phyloP scores from a whole-genome alignment of 2,888 invertebrate genomes.

The Nomada fabriciana region DNA sequence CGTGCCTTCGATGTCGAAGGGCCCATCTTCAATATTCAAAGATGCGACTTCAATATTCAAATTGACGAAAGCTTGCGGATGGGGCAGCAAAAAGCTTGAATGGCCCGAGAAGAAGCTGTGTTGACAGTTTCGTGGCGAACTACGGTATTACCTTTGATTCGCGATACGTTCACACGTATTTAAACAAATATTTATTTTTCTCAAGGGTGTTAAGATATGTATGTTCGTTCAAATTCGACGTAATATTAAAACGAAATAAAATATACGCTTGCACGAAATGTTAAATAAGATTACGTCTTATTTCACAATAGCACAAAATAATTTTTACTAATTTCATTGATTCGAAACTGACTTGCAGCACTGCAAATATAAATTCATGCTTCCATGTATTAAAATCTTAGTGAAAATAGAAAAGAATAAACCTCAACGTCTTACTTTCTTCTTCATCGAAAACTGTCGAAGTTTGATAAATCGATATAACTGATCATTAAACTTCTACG shows the following conservation, averaged over 20 bases:
- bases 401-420: not conserved
- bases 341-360: too few relatives aligned
- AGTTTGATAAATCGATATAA: not conserved
- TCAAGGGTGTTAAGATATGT: too few relatives aligned
- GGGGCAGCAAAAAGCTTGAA: slow-evolving; percentile 23
- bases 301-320: too few relatives aligned
- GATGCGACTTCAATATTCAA: slow-evolving; percentile 64
- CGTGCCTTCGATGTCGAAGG: slow-evolving; percentile 48
- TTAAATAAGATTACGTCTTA: too few relatives aligned
- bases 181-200: not conserved
- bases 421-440: too few relatives aligned
- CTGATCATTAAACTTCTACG: not conserved
- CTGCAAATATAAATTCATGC: too few relatives aligned
- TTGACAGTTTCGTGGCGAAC: slow-evolving; percentile 1
- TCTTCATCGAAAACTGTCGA: too few relatives aligned
- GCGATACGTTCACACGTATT: not conserved
- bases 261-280: too few relatives aligned
- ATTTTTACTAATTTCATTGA: too few relatives aligned
- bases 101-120: slow-evolving; percentile 22
- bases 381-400: too few relatives aligned
- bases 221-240: too few relatives aligned
- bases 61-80: slow-evolving; percentile 48
- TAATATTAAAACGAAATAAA: too few relatives aligned
- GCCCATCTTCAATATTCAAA: slow-evolving; percentile 62
- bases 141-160: not conserved